phyloP scores from a whole-genome alignment of 37 sponge, comb jelly and placozoan species.

The Tethya wilhelma region DNA sequence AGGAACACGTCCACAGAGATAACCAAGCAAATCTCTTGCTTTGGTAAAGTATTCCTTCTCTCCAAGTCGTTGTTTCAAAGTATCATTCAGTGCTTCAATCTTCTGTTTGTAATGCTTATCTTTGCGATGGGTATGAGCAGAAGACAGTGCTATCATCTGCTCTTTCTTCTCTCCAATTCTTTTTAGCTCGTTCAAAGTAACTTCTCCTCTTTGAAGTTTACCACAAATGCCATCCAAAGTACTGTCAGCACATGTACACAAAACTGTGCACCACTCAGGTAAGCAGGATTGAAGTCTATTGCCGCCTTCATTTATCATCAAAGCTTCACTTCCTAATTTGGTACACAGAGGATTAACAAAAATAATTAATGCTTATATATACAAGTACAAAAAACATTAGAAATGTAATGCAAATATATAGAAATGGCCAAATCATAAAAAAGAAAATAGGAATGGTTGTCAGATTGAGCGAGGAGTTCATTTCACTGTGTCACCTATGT shows the following conservation, averaged over 20 bases:
- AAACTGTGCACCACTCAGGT: slow-evolving; percentile 18
- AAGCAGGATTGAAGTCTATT: background rate
- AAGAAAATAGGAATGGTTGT: too few species aligned
- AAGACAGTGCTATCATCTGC: slow-evolving; percentile 45
- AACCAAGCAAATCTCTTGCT: background rate
- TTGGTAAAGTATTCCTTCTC: background rate
- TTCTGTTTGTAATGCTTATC: background rate
- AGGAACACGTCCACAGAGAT: slow-evolving; percentile 5
- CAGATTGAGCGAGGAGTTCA: too few species aligned
- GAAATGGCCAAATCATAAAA: too few species aligned
- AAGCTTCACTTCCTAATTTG: slow-evolving; percentile 14
- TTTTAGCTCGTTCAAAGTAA: slow-evolving; percentile 31
- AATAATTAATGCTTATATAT: too few species aligned
- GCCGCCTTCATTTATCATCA: slow-evolving; percentile 5
- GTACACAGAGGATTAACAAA: background rate
- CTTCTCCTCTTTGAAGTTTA: slow-evolving; percentile 5
- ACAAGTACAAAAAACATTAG: slow-evolving; percentile 3
- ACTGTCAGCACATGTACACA: slow-evolving; percentile 27
- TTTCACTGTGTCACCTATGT: too few species aligned
- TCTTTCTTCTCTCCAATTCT: background rate
- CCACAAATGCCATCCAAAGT: slow-evolving; percentile 11
- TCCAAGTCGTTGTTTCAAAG: background rate
- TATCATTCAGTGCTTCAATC: background rate
- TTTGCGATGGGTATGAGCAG: slow-evolving; percentile 9
- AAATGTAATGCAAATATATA: too few species aligned